phyloP scores from a whole-genome alignment of 2,888 invertebrate genomes.

The Drosophila mercatorum region DNA sequence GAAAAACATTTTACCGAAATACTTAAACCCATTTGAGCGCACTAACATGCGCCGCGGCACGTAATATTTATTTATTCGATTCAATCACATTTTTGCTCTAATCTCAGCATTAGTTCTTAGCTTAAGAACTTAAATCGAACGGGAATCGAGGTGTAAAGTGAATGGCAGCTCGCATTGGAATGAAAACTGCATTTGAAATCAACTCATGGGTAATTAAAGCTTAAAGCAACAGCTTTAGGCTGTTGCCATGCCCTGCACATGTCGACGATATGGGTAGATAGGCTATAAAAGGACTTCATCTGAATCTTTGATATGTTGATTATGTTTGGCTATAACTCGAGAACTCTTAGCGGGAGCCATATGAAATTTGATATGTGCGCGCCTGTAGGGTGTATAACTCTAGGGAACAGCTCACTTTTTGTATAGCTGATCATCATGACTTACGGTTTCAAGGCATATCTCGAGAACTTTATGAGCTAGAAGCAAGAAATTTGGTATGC shows the following conservation, averaged over 20 bases:
- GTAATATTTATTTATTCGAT: conserved; percentile 4
- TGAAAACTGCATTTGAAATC: neutral
- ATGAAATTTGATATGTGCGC: no score
- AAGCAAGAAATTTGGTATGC: no score
- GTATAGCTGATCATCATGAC: no score
- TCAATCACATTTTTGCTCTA: neutral
- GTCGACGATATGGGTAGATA: neutral
- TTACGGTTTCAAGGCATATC: no score
- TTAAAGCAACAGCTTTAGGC: conserved; percentile 1
- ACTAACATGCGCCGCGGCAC: conserved; percentile 15
- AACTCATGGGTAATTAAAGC: conserved; percentile 7
- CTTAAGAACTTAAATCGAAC: neutral
- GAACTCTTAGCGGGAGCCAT: no score
- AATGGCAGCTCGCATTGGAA: neutral
- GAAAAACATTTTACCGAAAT: neutral
- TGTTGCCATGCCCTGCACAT: neutral
- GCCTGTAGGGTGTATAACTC: no score
- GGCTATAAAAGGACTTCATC: neutral
- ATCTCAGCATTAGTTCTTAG: neutral
- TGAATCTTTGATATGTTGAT: no score
- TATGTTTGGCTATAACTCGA: no score
- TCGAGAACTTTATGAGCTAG: no score
- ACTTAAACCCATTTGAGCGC: conserved; percentile 3
- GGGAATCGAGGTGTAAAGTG: conserved; percentile 6
- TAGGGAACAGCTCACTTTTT: no score